Percentiles rank a stretch among this genome's conserved stretches.
These are phyloP conservation scores for Otus sunia DNA, from an alignment of 2,113 vertebrate genomes.

Conservation along the genomic window DNA sequence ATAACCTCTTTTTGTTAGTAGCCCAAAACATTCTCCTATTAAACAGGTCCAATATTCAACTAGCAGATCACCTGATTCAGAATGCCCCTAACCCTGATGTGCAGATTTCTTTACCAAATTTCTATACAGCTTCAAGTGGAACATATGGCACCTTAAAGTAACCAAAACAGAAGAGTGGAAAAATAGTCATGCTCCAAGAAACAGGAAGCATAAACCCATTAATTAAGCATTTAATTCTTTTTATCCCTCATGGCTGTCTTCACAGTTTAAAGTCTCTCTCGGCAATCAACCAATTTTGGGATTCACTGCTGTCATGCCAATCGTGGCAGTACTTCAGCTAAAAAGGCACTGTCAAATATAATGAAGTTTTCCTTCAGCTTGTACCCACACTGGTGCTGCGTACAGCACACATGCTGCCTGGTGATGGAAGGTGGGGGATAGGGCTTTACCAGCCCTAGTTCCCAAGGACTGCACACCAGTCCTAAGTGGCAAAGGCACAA, in stretches of 20 bases:
- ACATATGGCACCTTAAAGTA: not conserved
- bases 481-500: not conserved
- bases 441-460: not conserved
- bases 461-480: not conserved
- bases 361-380: not conserved
- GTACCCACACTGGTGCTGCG: not conserved
- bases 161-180: not conserved
- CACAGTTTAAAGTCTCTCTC: conserved; percentile 8
- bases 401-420: not conserved
- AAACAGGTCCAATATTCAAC: not conserved
- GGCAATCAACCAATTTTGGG: conserved; percentile 38
- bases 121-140: not conserved
- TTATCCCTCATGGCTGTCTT: conserved; percentile 17
- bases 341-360: conserved; percentile 35
- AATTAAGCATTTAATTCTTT: conserved; percentile 50
- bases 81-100: not conserved
- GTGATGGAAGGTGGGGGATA: not conserved
- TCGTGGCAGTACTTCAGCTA: conserved; percentile 9
- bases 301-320: conserved; percentile 47
- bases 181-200: not conserved
- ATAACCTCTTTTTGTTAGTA: not conserved
- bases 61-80: not conserved
- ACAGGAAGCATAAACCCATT: not conserved
- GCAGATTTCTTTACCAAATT: not conserved
- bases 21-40: not conserved